A percentile compares a stretch with the other conserved stretches of the same genome.
Conservation (phyloP, 2,113 vertebrate species). For the Azemiops feae region DNA sequence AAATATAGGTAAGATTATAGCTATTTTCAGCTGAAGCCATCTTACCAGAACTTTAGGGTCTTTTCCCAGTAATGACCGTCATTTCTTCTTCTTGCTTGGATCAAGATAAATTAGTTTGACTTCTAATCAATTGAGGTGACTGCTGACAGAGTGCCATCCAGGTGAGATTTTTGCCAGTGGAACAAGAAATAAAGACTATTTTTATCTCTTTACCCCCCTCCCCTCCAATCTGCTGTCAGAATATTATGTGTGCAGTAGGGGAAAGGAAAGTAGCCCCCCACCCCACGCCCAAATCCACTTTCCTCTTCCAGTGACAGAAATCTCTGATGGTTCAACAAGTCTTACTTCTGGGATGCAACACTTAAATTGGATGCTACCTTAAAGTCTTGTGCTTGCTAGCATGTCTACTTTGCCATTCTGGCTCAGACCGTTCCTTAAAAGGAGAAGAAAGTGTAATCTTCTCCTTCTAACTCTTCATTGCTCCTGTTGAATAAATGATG, state of each 20-base stretch:
- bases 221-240: not conserved
- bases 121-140: not conserved
- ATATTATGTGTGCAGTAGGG: not conserved
- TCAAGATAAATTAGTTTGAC: not conserved
- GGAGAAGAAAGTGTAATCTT: constrained; percentile 29
- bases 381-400: not conserved
- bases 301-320: not conserved
- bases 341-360: not conserved
- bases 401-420: not conserved
- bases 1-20: not conserved
- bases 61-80: not conserved
- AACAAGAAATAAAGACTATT: not conserved
- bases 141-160: not conserved
- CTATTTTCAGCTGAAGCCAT: not conserved
- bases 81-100: not conserved
- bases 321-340: not conserved
- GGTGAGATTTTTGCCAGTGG: not conserved
- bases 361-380: not conserved
- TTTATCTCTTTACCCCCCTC: not conserved
- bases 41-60: not conserved
- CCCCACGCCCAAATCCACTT: not conserved
- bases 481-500: constrained; percentile 53
- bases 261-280: not conserved
- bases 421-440: not conserved
- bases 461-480: constrained; percentile 43